Base-by-base conservation (phyloP, 2,113 vertebrate species). In the Mohoua ochrocephala region DNA sequence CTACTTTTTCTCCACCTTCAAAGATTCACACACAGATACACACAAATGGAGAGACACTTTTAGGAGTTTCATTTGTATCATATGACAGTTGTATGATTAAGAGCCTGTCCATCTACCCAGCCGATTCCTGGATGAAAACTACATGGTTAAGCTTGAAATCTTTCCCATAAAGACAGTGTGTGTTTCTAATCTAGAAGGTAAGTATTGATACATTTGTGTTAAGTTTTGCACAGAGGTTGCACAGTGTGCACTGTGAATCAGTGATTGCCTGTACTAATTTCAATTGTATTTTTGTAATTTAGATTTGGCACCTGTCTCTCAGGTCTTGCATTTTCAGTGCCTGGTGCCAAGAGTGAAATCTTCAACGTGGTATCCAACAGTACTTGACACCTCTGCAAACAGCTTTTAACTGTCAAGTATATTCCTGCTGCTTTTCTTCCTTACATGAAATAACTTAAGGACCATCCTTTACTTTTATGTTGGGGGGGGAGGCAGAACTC, bases 301-400 rank as follows among this genome's bases (percentile, higher is more conserved):
- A 74, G 82, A 77, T 74, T 93, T 80, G 85, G 84, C 77, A 97
- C 80, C 45, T 89, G 45, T 93, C 75, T 89, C 91, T 91, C 88
- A 95, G 83, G 84, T 87, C 87, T 97, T 94, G 84, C 54, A 80
- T 97, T 97, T 95, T 94, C 94, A 80, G 71, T 95, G 45, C 78
- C 81, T 89, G 84, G 89, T 97, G 87, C 74, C 15, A 9, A 95
- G 87, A 97, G n/a, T 37, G 88, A 92, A 92, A 75, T 67, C 89
- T 75, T 83, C 95, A 80, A 1, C 76, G 23, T 83, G 92, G 42
- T 94, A 68, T 84, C 75, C 93, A 91, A 11, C 37, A 10, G n/a
- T 93, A 89, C 76, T 87, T 92, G 76, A 63, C 91, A 79, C 69
- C 64, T 81, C 93, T 89, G 71, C 84, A 95, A 70, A 92, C 65